These are phyloP conservation scores for Sylvilagus floridanus DNA, from an alignment of 2,797 vertebrate genomes.

Conservation along the genomic window DNA sequence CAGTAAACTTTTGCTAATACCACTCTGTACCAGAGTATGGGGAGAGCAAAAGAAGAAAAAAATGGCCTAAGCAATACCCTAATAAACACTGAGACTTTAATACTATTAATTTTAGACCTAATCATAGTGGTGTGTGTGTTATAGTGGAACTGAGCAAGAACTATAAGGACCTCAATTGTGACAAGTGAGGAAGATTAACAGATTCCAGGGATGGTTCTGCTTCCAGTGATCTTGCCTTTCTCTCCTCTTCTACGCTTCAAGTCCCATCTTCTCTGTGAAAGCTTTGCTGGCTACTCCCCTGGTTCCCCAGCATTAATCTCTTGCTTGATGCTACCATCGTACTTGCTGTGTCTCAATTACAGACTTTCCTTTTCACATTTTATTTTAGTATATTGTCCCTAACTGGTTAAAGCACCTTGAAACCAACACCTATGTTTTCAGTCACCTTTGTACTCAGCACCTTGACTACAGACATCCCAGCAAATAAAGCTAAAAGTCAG, in stretches of 20 bases:
- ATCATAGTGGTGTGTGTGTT: constrained; percentile 30
- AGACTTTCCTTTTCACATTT: neutral
- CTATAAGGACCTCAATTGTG: constrained; percentile 48
- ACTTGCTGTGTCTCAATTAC: neutral
- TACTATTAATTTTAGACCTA: constrained; percentile 48
- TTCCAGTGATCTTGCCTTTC: neutral
- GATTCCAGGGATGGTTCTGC: neutral
- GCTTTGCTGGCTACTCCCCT: neutral
- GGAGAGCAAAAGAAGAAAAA: constrained; percentile 14
- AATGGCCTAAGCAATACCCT: neutral
- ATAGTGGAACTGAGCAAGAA: constrained; percentile 51
- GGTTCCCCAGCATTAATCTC: neutral
- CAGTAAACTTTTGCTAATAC: neutral
- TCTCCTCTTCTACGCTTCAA: neutral
- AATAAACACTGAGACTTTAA: neutral
- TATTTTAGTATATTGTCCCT: neutral
- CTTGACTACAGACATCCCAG: neutral
- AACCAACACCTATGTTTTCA: neutral
- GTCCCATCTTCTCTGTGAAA: neutral
- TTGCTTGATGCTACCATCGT: neutral
- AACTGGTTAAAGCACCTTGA: neutral
- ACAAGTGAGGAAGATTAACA: constrained; percentile 19
- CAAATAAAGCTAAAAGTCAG: constrained; percentile 22
- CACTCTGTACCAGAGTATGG: neutral
- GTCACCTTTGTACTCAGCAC: neutral